Evolutionary conservation across 2,888 invertebrate species (phyloP), one percentile per base, ranked within the genome.

Genomic region (Lasioglossum vierecki): DNA sequence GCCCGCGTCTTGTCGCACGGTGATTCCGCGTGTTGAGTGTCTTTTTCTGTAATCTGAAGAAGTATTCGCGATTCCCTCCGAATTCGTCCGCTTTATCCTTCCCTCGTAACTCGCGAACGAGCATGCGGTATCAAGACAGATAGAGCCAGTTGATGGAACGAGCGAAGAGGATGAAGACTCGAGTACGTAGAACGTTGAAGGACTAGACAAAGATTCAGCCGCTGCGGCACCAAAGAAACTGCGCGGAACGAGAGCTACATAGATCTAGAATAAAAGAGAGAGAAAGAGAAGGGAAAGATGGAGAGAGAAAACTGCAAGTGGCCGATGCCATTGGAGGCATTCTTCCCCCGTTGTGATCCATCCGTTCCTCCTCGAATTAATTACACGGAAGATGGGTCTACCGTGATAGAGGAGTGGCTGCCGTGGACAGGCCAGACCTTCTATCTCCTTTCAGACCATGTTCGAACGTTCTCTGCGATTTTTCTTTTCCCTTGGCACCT

Each of bases 381-480:
- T 94, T 93, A 93, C 93, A 91, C 92, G 90, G 92, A 83, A 86
- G 88, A 90, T 89, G 88, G 90, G 86, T 86, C 73, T 53, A 77
- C 79, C 73, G 84, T 90, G 84, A 90, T 89, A 91, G 93, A 93
- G 91, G 79, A 87, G 88, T 91, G 92, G 90, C 94, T 94, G 94
- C 86, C 84, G 83, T 88, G 90, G 94, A 94, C 94, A 94, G 94
- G 79, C 90, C 85, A 90, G 87, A 35, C 57, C 35, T 46, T 46
- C 71, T 5, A 22, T 76, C 73, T 53, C 74, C 30, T 39, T 84
- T 26, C 39, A 35, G 39, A 35, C 44, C 57, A 15, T 35, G 9
- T 39, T 26, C 13, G 44, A 44, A 49, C 35, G 35, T 39, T n/a
- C 71, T 78, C 35, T 22, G 26, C 35, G 57, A 44, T 77, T 80